A percentile compares a stretch with the other conserved stretches of the same genome.
These are phyloP conservation scores for Glaucopsyche alexis DNA, from an alignment of 2,888 invertebrate species.

Conservation along the genomic window DNA sequence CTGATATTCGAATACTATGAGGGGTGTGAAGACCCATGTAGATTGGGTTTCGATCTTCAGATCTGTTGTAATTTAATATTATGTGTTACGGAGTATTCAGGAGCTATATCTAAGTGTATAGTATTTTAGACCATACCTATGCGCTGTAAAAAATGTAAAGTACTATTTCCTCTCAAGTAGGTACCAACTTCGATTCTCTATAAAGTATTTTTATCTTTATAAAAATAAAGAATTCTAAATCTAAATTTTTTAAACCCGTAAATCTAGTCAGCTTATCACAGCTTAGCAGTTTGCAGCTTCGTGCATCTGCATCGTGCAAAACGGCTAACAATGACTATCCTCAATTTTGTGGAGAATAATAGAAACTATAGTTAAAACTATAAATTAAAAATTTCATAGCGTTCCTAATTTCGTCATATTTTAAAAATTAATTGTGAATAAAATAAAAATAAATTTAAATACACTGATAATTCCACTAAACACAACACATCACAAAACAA, in stretches of 20 bases:
- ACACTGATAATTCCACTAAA: not conserved
- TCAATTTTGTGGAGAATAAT: not conserved
- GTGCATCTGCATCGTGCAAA: not conserved
- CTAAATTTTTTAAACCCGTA: not conserved
- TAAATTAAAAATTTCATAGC: not conserved
- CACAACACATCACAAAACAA: not conserved
- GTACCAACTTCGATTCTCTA: not conserved
- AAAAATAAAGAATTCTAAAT: not conserved
- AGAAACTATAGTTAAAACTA: not conserved
- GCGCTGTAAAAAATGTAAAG: not conserved
- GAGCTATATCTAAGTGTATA: not conserved
- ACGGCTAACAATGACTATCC: not conserved
- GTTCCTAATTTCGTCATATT: not conserved
- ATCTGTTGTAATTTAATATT: slow-evolving; percentile 1
- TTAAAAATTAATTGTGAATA: not conserved
- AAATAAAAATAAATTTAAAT: not conserved
- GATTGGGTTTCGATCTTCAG: slow-evolving; percentile 23
- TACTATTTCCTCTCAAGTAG: too few relatives aligned
- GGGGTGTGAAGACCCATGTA: slow-evolving; percentile 12
- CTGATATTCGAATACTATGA: not conserved
- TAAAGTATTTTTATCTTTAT: not conserved
- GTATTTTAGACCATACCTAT: too few relatives aligned
- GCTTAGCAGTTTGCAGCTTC: not conserved
- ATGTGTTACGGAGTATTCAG: not conserved
- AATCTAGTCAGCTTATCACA: not conserved